Base-by-base conservation (phyloP, 2,797 vertebrate genomes). In the Champsocephalus esox region DNA sequence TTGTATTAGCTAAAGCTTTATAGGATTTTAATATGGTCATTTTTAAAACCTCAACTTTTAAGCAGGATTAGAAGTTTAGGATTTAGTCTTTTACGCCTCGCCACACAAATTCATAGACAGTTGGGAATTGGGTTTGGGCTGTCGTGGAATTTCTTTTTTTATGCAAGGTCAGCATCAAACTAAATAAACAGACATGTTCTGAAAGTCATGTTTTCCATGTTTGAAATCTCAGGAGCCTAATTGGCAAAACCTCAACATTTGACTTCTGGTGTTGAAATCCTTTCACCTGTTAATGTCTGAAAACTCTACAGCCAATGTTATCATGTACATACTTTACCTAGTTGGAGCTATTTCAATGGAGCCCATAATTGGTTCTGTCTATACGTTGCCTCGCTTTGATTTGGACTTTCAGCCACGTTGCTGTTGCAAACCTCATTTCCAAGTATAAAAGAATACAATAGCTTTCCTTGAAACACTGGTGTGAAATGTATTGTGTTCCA, bases 1-100 rank as follows among this genome's bases (percentile, higher is more conserved):
- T 56, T 14, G 8, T 19, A 45, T 50, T 77, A 63, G 67, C 5
- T 55, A 43, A 10, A 72, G 68, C 66, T 52, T 79, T 44, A 38
- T 63, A 45, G 54, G 75, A 80, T 82, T 82, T 77, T 70, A 54
- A 82, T 76, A 57, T 38, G 32, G 68, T 77, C 46, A 43, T 45
- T 66, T 75, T 46, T 83, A 76, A 86, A 90, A 79, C 64, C 49
- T 75, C 68, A 65, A 81, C 79, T 83, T 83, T 60, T 79, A 88
- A 86, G 68, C 48, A 66, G 75, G 83, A 86, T 89, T 87, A 84
- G 71, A 75, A 73, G 62, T 85, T 84, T 80, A 78, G 79, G 55
- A 73, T 70, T 87, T 71, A 65, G 57, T 66, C 46, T 60, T 66
- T 80, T 71, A 78, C 75, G 44, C 71, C 85, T 67, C 13, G 4